Conservation (phyloP, 2,113 vertebrate genomes). For the Lucifuga dentata region DNA sequence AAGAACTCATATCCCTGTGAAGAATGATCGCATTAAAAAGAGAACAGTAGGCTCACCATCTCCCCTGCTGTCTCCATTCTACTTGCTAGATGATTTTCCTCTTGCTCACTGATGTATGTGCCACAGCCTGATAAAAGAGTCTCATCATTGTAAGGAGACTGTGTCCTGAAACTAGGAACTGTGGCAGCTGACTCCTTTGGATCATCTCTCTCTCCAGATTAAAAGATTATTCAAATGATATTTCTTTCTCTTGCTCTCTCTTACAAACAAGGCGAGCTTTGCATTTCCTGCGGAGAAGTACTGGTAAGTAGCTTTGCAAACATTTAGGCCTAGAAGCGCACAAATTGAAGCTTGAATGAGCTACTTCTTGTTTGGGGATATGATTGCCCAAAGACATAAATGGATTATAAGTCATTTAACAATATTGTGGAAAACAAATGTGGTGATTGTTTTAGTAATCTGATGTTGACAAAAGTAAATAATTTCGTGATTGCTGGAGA, state of each 20-base stretch:
- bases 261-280: constrained; percentile 68
- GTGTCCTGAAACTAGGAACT: constrained; percentile 63
- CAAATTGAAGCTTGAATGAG: constrained; percentile 67
- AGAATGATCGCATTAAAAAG: constrained; percentile 13
- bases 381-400: constrained; percentile 63
- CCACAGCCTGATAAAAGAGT: constrained; percentile 62
- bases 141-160: constrained; percentile 67
- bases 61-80: constrained; percentile 39
- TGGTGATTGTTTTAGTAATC: constrained; percentile 65
- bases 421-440: constrained; percentile 63
- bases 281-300: constrained; percentile 67
- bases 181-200: constrained; percentile 67
- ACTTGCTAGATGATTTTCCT: constrained; percentile 41
- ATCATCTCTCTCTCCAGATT: constrained; percentile 78
- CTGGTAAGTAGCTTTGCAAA: constrained; percentile 76
- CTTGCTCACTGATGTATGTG: constrained; percentile 49
- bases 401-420: constrained; percentile 66
- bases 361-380: constrained; percentile 63
- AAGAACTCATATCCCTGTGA: constrained; percentile 11
- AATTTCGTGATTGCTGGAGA: constrained; percentile 23
- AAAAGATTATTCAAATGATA: constrained; percentile 81
- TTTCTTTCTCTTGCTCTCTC: constrained; percentile 51
- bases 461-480: constrained; percentile 57
- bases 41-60: constrained; percentile 22
- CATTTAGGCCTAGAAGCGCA: constrained; percentile 65